phyloP scores from a whole-genome alignment of 1,140 invertebrate species.

The Chironomus tepperi region DNA sequence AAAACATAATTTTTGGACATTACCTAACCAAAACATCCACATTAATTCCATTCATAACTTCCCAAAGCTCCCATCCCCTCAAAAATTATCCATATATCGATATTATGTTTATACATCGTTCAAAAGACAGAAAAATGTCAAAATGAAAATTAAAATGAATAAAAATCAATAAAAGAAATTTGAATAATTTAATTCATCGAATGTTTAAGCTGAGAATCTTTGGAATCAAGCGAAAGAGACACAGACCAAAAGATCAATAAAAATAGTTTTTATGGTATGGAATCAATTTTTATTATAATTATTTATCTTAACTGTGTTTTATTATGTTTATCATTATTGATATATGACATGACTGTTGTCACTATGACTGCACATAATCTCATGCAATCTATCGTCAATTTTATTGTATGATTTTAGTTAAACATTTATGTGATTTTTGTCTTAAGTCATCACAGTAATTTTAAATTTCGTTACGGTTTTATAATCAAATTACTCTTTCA shows the following conservation, averaged over 20 bases:
- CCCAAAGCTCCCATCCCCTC: too few species aligned
- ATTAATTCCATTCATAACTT: too few species aligned
- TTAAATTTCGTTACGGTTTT: too few species aligned
- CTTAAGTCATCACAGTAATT: too few species aligned
- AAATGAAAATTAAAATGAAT: slow-evolving; percentile 24
- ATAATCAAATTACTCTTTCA: too few species aligned
- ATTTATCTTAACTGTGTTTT: background rate
- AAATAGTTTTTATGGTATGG: slow-evolving; percentile 1
- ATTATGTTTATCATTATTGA: background rate
- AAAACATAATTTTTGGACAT: too few species aligned
- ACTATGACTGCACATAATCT: too few species aligned
- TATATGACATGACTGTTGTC: background rate
- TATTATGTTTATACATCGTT: background rate
- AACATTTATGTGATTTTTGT: too few species aligned
- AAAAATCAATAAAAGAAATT: slow-evolving; percentile 24
- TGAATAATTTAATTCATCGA: slow-evolving; percentile 18
- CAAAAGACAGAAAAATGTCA: slow-evolving; percentile 19
- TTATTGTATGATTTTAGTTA: too few species aligned
- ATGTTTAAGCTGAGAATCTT: background rate
- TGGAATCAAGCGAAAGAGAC: background rate
- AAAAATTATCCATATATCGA: background rate
- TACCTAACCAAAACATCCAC: too few species aligned
- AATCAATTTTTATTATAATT: slow-evolving; percentile 10
- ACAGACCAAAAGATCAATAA: background rate
- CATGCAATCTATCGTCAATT: too few species aligned